Evolutionary conservation across 2,797 vertebrate genomes (phyloP).

Genomic region (Pteronotus mesoamericanus): DNA sequence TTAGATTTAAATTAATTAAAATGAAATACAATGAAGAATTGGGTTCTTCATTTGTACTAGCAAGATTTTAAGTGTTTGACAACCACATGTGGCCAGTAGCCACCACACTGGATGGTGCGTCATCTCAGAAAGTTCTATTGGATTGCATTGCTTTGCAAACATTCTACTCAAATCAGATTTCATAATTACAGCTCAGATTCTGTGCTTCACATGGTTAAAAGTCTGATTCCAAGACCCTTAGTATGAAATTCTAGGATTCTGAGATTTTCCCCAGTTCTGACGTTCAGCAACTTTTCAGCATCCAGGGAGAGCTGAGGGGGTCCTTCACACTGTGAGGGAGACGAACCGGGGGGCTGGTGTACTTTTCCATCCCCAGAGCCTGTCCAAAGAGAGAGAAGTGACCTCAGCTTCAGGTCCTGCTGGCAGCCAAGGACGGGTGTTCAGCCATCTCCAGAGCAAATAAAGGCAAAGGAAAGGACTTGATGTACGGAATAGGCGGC

Average conservation of each 20-base stretch:
- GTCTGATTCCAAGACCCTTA: neutral
- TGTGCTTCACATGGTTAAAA: neutral
- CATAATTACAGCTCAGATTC: neutral
- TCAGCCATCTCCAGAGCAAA: conserved; percentile 77
- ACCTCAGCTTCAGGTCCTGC: conserved; percentile 67
- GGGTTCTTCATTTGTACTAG: neutral
- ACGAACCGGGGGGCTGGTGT: conserved; percentile 56
- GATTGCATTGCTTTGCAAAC: neutral
- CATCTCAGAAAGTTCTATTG: neutral
- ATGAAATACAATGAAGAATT: neutral
- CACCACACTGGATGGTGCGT: neutral
- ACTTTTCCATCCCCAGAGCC: conserved; percentile 79
- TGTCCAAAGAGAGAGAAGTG: conserved; percentile 61
- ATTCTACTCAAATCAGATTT: neutral
- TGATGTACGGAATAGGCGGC: neutral
- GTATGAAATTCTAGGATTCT: neutral
- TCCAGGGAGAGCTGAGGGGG: neutral
- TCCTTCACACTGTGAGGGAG: conserved; percentile 44
- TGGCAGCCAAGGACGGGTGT: conserved; percentile 54
- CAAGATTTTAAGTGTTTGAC: neutral
- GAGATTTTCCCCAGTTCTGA: neutral
- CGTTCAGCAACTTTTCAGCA: neutral
- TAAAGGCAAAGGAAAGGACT: conserved; percentile 61
- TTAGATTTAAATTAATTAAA: neutral
- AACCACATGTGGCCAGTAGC: neutral